A percentile compares a stretch with the other conserved stretches of the same genome.
These are phyloP conservation scores for Fringilla coelebs DNA, from an alignment of 2,797 vertebrate species.

Conservation along the genomic window DNA sequence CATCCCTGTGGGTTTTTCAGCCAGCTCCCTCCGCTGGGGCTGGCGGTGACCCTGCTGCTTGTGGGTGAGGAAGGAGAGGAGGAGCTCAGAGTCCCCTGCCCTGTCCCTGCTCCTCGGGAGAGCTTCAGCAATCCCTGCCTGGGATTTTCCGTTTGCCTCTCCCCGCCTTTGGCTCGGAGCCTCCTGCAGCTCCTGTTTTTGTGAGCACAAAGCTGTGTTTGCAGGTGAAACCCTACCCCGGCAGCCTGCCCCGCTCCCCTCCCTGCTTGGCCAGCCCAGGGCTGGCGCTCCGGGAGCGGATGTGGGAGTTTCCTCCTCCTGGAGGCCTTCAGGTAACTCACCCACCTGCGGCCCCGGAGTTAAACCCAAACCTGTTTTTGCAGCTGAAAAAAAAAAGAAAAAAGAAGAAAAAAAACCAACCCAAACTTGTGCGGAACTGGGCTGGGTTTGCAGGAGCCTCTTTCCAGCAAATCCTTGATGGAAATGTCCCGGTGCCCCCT, in stretches of 20 bases:
- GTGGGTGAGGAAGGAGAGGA: neutral
- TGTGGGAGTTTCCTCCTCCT: constrained; percentile 44
- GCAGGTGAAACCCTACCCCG: constrained; percentile 6
- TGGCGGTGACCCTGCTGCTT: too few relatives aligned
- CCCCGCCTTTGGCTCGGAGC: neutral
- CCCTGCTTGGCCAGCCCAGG: neutral
- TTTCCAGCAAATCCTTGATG: constrained; percentile 4
- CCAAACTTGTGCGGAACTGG: neutral
- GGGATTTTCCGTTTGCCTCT: neutral
- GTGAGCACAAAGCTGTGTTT: neutral
- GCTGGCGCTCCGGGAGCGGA: neutral
- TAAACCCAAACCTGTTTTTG: constrained; percentile 4
- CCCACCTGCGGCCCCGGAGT: constrained; percentile 26
- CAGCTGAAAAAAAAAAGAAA: neutral
- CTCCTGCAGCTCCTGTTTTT: neutral
- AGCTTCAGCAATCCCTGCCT: neutral
- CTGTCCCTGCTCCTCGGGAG: rapidly evolving
- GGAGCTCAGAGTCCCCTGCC: neutral
- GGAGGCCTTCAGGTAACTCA: constrained; percentile 51
- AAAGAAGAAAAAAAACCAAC: too few relatives aligned
- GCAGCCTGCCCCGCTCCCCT: neutral
- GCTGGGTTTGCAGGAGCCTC: neutral
- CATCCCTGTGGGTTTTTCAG: neutral
- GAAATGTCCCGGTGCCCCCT: neutral
- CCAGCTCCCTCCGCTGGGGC: rapidly evolving